These are phyloP conservation scores for Noctilio leporinus DNA, from an alignment of 2,113 vertebrate genomes.

Conservation along the genomic window DNA sequence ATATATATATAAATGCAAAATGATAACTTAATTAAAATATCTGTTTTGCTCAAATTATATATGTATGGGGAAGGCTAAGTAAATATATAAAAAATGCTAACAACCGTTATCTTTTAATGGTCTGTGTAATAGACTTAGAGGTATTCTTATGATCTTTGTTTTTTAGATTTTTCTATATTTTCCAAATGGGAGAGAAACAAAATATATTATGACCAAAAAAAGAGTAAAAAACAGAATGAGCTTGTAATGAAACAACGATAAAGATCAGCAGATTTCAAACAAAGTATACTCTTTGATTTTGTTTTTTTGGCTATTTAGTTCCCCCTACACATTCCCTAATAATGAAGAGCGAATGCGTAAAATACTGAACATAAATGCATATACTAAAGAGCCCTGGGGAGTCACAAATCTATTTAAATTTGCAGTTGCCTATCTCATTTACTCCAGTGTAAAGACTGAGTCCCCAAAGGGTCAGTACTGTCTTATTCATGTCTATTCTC, in stretches of 20 bases:
- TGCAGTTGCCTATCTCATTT: background rate
- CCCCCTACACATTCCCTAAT: background rate
- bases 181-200: constrained; percentile 17
- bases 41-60: background rate
- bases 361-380: background rate
- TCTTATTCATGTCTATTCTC: background rate
- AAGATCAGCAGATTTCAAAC: background rate
- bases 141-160: background rate
- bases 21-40: background rate
- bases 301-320: background rate
- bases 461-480: background rate
- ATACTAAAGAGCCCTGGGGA: background rate
- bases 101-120: background rate
- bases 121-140: background rate
- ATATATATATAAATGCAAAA: background rate
- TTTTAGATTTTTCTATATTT: constrained; percentile 17
- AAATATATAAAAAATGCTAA: background rate
- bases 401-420: background rate
- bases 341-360: background rate
- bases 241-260: background rate
- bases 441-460: background rate
- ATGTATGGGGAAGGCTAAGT: background rate
- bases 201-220: background rate
- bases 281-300: background rate
- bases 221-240: background rate